Evolutionary conservation across 1,140 invertebrate species (phyloP), one percentile per base, ranked within the genome.

Genomic region (Solen grandis): DNA sequence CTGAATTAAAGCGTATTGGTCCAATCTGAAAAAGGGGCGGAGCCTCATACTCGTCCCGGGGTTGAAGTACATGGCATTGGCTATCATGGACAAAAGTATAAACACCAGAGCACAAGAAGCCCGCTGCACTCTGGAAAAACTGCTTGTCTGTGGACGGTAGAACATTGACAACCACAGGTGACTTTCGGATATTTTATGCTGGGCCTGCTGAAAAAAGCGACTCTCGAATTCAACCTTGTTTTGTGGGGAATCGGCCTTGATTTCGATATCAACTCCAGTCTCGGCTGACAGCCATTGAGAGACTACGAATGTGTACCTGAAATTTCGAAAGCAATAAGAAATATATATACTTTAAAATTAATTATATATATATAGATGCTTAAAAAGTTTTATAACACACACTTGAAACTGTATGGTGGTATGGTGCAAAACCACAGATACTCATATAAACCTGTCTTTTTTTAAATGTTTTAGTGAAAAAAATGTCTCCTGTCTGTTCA

Each of bases 31-130:
- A 57, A 41, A 83, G 81, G 0, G 81, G 73, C 14, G 79, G 74
- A 10, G 66, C 63, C 50, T 72, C 41, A 25, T 84, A 66, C 4
- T 85, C 76, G 4, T 77, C 76, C 38, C 85, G 2, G 82, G 76
- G 38, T 90, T 90, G 82, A 92, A 93, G 84, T 89, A 93, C 92
- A 93, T 92, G 70, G 90, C 90, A 81, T 93, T 93, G 50, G 91
- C 87, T 33, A 92, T 90, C 92, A 93, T 93, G 8, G 91, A 92
- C 31, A 91, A 86, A 70, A 93, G 92, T 5, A 92, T 85, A 16
- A 92, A 83, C 0, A 90, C 88, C 72, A 93, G 85, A 76, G 92
- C 92, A 73, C 92, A 92, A 0, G 91, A 91, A 14, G 92, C 82
- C 29, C 92, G 84, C 85, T 93, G 92, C 22, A 92, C 87, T n/a